Evolutionary conservation across 1,140 invertebrate genomes (phyloP).

Genomic region (Bombus soroeensis): DNA sequence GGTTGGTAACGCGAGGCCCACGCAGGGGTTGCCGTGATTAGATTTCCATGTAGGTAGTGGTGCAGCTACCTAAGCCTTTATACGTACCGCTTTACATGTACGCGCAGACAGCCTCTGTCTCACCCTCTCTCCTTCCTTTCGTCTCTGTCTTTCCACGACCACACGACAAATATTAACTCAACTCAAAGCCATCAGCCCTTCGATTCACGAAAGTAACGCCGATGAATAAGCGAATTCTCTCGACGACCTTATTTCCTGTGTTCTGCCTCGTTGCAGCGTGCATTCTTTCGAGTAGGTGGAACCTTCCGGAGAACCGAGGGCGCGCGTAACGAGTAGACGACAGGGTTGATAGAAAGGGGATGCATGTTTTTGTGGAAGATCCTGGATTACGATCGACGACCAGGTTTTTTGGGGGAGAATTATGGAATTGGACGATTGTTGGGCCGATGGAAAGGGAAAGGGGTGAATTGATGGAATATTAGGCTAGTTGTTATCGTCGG

Average conservation of each 20-base stretch:
- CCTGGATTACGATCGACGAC: not conserved
- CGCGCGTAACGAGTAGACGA: not conserved
- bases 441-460: not conserved
- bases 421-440: not conserved
- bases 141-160: not conserved
- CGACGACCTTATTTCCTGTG: slow-evolving; percentile 29
- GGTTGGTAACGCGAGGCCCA: slow-evolving; percentile 76
- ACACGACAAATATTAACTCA: slow-evolving; percentile 67
- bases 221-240: slow-evolving; percentile 55
- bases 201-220: slow-evolving; percentile 47
- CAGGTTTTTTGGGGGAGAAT: too few relatives aligned
- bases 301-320: not conserved
- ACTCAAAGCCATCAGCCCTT: slow-evolving; percentile 12
- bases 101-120: slow-evolving; percentile 1
- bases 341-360: slow-evolving; percentile 3
- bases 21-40: slow-evolving; percentile 77
- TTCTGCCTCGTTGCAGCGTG: not conserved
- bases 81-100: slow-evolving; percentile 49
- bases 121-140: slow-evolving; percentile 13
- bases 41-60: slow-evolving; percentile 78
- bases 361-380: not conserved
- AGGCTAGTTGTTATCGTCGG: not conserved
- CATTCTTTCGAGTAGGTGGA: not conserved
- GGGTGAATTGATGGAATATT: not conserved
- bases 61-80: slow-evolving; percentile 66